Evolutionary conservation across 2,797 vertebrate species (phyloP), one percentile per base, ranked within the genome.

Genomic region (Clarias pachynema): DNA sequence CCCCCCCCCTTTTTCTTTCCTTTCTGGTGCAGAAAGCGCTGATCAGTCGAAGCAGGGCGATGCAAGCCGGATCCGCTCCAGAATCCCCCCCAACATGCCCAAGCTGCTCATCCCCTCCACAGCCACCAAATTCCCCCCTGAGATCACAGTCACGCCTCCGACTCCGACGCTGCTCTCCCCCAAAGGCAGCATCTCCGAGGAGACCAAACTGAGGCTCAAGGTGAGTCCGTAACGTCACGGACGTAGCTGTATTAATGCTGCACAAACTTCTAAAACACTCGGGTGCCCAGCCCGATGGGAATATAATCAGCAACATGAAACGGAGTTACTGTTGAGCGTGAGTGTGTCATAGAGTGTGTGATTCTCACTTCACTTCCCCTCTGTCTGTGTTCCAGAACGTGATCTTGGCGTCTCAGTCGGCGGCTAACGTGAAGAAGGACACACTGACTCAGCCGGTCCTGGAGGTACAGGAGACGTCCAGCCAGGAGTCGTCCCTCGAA

Each of bases 151-250:
- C 87, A 99, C 98, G 0, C 98, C 98, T 8, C 98, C 98, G 12
- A 99, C 98, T 3, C 98, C 98, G 68, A 99, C 98, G 16, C 96
- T 99, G 66, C 97, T 99, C 85, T 99, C 98, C 53, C 98, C 98
- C 82, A 99, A 98, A 93, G 98, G 98, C 94, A 99, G 98, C 95
- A 97, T 99, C 93, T 99, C 98, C 3, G 98, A 99, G 94, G 98
- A 99, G 92, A 99, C 98, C 94, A 99, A 99, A 91, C 98, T 97
- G 89, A 97, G 96, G 90, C 96, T 99, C 68, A 99, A 99, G 97
- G 98, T 99, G 75, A 84, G 77, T n/a, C 60, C 4, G 1, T 5
- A 56, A 57, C 49, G 16, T 49, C 70, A 40, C 14, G n/a, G n/a
- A 24, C n/a, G n/a, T n/a, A 56, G 7, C 29, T 22, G 31, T 2